Conservation (phyloP, 2,888 invertebrate species). For the Synergus gifuensis region DNA sequence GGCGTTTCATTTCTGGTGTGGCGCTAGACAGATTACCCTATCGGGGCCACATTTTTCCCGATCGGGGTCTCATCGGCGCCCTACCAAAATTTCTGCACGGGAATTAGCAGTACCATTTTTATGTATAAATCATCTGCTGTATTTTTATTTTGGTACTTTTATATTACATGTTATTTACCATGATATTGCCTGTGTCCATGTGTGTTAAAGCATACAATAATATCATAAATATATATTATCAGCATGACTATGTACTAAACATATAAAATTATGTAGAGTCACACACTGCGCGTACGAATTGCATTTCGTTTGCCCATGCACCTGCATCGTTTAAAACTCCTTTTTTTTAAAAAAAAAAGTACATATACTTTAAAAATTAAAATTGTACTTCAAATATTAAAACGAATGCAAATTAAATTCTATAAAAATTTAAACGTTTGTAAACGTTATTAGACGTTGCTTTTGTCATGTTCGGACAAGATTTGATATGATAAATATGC, state of each 20-base stretch:
- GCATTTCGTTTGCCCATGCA: background rate
- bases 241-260: background rate
- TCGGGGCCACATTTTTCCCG: too few relatives aligned
- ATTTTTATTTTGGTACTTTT: too few relatives aligned
- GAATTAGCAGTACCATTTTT: too few relatives aligned
- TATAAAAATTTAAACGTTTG: background rate
- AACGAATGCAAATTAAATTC: background rate
- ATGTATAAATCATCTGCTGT: too few relatives aligned
- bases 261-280: background rate
- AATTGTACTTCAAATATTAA: background rate
- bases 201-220: background rate
- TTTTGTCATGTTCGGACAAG: background rate
- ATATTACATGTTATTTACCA: too few relatives aligned
- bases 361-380: background rate
- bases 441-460: background rate
- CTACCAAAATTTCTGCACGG: too few relatives aligned
- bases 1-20: too few relatives aligned
- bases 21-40: too few relatives aligned
- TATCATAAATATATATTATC: background rate
- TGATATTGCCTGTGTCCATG: background rate
- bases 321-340: background rate
- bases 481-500: conserved; percentile 6
- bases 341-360: background rate
- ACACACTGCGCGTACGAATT: background rate
- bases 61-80: too few relatives aligned